Evolutionary conservation across 2,888 invertebrate species (phyloP).

Genomic region (Odontomyia ornata): DNA sequence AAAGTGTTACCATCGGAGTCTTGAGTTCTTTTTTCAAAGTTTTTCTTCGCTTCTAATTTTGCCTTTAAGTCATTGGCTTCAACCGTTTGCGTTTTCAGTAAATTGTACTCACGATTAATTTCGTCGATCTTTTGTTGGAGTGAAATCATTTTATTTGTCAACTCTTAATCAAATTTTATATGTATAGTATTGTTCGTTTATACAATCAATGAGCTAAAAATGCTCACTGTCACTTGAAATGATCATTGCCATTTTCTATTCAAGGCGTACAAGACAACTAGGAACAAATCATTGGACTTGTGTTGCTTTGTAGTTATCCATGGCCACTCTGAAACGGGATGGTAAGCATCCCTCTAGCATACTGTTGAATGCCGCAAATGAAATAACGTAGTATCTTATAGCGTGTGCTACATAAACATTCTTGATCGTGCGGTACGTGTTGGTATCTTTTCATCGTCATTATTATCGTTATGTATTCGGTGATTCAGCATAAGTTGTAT

Average conservation of each 20-base stretch:
- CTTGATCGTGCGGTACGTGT: conserved; percentile 79
- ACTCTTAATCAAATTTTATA: conserved; percentile 82
- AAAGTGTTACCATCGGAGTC: conserved; percentile 67
- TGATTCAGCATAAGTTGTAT: too few relatives aligned
- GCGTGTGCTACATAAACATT: conserved; percentile 79
- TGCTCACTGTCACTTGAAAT: too few relatives aligned
- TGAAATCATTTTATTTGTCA: conserved; percentile 98
- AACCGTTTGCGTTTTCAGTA: conserved; percentile 70
- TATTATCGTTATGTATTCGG: too few relatives aligned
- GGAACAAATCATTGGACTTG: too few relatives aligned
- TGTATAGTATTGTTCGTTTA: conserved; percentile 91
- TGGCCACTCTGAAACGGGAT: too few relatives aligned
- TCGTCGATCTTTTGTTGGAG: conserved; percentile 93
- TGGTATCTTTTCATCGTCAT: too few relatives aligned
- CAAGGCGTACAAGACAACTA: conserved; percentile 76
- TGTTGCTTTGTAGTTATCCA: too few relatives aligned
- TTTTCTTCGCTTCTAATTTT: conserved; percentile 76
- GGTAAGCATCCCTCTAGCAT: conserved; percentile 79
- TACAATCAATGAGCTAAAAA: conserved; percentile 85
- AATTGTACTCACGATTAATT: conserved; percentile 72
- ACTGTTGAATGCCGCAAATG: too few relatives aligned
- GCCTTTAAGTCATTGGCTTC: too few relatives aligned
- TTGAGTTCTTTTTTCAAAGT: conserved; percentile 79
- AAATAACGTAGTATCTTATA: conserved; percentile 74
- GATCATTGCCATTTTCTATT: conserved; percentile 73